Evolutionary conservation across 2,797 vertebrate genomes (phyloP), one percentile per base, ranked within the genome.

Genomic region (Tinamus major): DNA sequence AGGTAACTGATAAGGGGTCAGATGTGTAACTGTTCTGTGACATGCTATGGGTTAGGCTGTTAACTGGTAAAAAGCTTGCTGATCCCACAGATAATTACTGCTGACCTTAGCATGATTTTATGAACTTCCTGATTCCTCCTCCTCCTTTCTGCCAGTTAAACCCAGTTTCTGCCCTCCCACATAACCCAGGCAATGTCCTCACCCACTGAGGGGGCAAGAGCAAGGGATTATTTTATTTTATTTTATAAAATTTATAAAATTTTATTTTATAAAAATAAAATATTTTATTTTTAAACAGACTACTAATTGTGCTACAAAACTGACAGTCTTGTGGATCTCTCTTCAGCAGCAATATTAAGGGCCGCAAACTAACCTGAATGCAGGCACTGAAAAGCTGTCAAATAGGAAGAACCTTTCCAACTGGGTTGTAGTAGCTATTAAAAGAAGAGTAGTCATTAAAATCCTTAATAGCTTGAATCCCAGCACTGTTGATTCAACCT

Each of bases 1-100:
- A 63, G 59, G 23, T 61, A 37, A 76, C 24, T 33, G 39, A 51
- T 31, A 65, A 55, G 41, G 46, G 27, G 9, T 16, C 37, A 77
- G 56, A 56, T 0, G 0, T 77, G 41, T 68, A 0, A 0, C 42
- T 61, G 65, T 24, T 78, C 15, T 75, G 55, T 26, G 23, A 49
- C 23, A 5, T 35, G 37, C n/a, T 63, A 4, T 4, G 16, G 41
- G 41, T 0, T 1, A 83, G 16, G 42, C 55, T 31, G 26, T 61
- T 77, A 24, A 55, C 12, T 67, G 26, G 21, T n/a, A 46, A 68
- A 68, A 68, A 41, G 4, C 51, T 37, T 51, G 49, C 14, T 31
- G 16, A 58, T 33, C 41, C 48, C 62, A 29, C 39, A 70, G 46
- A 75, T 18, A 39, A 5, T 35, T 70, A 63, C 29, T 41, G 14